Evolutionary conservation across 2,888 invertebrate genomes (phyloP).

Genomic region (Melanargia galathea): DNA sequence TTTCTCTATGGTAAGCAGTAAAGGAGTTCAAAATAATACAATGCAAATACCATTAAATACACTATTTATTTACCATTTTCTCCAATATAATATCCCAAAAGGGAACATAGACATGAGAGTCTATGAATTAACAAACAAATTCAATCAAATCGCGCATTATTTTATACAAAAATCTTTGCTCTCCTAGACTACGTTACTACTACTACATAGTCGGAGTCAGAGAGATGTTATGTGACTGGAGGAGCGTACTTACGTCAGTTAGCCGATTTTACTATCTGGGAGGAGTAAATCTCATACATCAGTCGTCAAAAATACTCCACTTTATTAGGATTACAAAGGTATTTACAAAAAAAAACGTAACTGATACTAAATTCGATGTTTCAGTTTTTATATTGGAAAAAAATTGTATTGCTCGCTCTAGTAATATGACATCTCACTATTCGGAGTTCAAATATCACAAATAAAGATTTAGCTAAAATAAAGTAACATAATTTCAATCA

Average conservation of each 20-base stretch:
- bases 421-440: neutral
- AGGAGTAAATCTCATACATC: neutral
- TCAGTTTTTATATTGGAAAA: no score
- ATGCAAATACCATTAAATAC: neutral
- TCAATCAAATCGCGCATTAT: neutral
- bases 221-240: neutral
- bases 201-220: neutral
- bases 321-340: no score
- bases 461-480: slow-evolving; percentile 1
- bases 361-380: no score
- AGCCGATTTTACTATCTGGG: no score
- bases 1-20: no score
- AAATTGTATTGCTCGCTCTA: no score
- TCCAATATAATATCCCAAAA: neutral
- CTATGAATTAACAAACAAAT: neutral
- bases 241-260: no score
- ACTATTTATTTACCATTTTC: neutral
- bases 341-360: no score
- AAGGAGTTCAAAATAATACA: neutral
- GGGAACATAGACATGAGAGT: neutral
- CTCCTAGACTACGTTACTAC: neutral
- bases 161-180: slow-evolving; percentile 1
- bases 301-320: no score
- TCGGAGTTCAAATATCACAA: neutral
- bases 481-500: slow-evolving; percentile 4